phyloP scores from a whole-genome alignment of 2,797 vertebrate genomes.

The Leptodactylus fallax region DNA sequence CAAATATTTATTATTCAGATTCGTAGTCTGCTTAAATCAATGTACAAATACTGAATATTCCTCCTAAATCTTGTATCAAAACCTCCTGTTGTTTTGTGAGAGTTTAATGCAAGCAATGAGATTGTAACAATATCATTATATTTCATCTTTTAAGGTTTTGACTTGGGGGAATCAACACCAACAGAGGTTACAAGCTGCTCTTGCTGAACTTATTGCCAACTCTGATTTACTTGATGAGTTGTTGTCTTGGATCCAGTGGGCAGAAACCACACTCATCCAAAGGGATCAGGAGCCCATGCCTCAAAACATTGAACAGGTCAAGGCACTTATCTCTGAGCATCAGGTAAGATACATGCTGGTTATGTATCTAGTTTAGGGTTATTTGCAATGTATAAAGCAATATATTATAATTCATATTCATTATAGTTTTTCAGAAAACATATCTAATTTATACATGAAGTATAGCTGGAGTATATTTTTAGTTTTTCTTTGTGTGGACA shows the following conservation, averaged over 20 bases:
- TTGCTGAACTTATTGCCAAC: conserved; percentile 90
- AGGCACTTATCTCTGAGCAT: conserved; percentile 91
- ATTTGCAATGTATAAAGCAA: neutral
- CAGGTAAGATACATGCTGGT: conserved; percentile 77
- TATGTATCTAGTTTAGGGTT: neutral
- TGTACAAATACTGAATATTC: neutral
- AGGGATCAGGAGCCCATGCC: conserved; percentile 90
- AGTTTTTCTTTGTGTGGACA: too few relatives aligned
- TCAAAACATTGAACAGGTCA: conserved; percentile 92
- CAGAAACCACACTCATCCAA: conserved; percentile 92
- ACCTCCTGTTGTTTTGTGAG: neutral
- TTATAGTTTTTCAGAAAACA: too few relatives aligned
- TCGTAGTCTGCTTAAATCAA: neutral
- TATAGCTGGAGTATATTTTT: too few relatives aligned
- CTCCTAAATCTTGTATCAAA: neutral
- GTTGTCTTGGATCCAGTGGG: conserved; percentile 94
- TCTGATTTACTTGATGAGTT: conserved; percentile 94
- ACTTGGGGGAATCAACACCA: conserved; percentile 98
- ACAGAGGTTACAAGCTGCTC: conserved; percentile 89
- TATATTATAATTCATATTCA: neutral
- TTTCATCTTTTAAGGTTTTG: conserved; percentile 79
- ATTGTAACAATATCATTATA: neutral
- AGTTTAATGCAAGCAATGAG: neutral
- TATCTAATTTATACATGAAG: too few relatives aligned
- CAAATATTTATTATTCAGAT: neutral